A percentile compares a stretch with the other conserved stretches of the same genome.
Evolutionary conservation across 2,797 vertebrate genomes (phyloP).

Genomic region (Hirundo rustica): DNA sequence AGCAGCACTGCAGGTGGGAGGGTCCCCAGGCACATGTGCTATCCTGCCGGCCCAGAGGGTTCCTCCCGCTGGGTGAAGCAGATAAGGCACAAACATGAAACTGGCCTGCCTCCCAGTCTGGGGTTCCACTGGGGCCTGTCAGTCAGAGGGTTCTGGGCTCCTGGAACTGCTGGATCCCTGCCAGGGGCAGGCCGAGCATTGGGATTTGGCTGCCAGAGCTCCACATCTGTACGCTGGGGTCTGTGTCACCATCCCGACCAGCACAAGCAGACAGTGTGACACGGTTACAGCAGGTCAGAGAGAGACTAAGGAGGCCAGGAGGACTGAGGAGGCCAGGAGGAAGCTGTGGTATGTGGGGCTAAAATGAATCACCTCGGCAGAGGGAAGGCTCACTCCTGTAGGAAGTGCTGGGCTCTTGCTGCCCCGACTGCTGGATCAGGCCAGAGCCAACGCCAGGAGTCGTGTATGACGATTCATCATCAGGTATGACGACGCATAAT

Average conservation of each 20-base stretch:
- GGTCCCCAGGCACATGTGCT: neutral
- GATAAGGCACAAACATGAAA: neutral
- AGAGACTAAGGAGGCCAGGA: neutral
- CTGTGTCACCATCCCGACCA: neutral
- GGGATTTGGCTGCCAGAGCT: neutral
- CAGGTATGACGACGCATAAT: neutral
- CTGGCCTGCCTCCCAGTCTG: neutral
- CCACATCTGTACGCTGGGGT: neutral
- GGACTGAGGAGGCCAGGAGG: neutral
- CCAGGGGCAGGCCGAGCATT: rapidly evolving
- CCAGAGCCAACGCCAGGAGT: neutral
- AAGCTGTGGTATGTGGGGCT: neutral
- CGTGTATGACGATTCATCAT: too few relatives aligned
- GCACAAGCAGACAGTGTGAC: neutral
- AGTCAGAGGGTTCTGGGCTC: neutral
- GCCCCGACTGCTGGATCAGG: neutral
- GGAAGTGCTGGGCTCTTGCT: neutral
- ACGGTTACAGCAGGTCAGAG: neutral
- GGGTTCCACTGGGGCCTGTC: neutral
- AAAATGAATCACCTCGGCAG: neutral
- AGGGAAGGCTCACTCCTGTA: neutral
- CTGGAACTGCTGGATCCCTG: neutral
- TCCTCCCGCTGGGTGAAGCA: neutral
- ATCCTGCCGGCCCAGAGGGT: neutral
- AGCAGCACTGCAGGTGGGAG: neutral